Conservation (phyloP, 1,140 invertebrate genomes). For the Colletes latitarsis region DNA sequence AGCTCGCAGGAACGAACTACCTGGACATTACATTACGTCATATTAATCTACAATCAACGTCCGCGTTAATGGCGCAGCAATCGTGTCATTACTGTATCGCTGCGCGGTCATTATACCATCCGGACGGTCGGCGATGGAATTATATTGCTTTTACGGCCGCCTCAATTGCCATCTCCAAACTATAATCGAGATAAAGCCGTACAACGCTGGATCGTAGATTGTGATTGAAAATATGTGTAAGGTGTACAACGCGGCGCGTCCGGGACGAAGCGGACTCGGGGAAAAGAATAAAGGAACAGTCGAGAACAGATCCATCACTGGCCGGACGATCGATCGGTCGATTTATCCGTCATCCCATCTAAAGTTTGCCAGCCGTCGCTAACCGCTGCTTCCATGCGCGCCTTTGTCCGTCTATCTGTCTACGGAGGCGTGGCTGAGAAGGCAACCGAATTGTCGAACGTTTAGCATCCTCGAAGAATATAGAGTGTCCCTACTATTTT, state of each 20-base stretch:
- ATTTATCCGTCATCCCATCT: constrained; percentile 66
- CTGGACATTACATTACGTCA: constrained; percentile 33
- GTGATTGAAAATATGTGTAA: constrained; percentile 58
- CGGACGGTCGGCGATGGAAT: constrained; percentile 28
- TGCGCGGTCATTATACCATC: constrained; percentile 34
- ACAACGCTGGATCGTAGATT: constrained; percentile 35
- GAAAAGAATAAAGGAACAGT: constrained; percentile 50
- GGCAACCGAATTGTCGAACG: constrained; percentile 41
- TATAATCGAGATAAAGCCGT: constrained; percentile 60
- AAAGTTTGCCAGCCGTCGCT: constrained; percentile 36
- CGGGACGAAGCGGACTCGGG: background rate
- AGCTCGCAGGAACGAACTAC: constrained; percentile 5
- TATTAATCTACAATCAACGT: constrained; percentile 52
- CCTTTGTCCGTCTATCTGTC: constrained; percentile 26
- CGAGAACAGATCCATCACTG: constrained; percentile 65
- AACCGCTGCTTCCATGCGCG: constrained; percentile 25
- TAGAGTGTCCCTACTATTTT: background rate
- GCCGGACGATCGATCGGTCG: constrained; percentile 58
- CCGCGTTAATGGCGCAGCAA: constrained; percentile 10
- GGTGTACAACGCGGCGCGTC: constrained; percentile 40
- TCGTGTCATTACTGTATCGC: constrained; percentile 47
- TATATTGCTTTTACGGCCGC: constrained; percentile 43
- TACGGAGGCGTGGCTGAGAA: constrained; percentile 52
- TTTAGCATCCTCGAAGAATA: background rate
- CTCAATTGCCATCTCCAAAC: constrained; percentile 44